Evolutionary conservation across 1,140 invertebrate genomes (phyloP), one percentile per base, ranked within the genome.

Genomic region (Drosophila pallidifrons): DNA sequence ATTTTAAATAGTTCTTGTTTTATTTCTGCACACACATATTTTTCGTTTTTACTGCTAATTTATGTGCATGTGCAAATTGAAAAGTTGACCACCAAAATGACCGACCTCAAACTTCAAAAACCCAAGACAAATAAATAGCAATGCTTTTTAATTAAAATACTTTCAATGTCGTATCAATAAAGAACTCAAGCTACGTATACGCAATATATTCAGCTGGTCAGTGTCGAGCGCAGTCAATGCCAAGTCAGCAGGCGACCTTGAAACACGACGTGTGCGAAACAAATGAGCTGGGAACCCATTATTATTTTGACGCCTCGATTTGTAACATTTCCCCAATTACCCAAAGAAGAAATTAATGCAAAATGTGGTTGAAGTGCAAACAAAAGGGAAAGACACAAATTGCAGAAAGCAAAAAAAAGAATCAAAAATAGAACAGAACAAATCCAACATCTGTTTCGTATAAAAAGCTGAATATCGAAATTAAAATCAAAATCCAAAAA

Each of bases 1-100:
- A 89, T 85, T 89, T 89, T 85, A 85, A 83, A 89, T 85, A 89
- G 73, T 87, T 87, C 49, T 82, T 75, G 65, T 82, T 77, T 79
- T 75, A 79, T 79, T 54, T 55, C 25, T 11, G 55, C 61, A 61
- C 52, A 71, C 41, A 63, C 32, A 32, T 8, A 32, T 8, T 7
- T 6, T 35, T 61, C 43, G 73, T n/a, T 65, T 89, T 89, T 82
- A 91, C 83, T 76, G 75, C 81, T 79, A 91, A 91, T 91, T 82
- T 91, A 91, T 91, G 88, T 81, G 70, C 75, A 66, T 81, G 61
- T 49, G 51, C 11, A 75, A 74, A 89, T 89, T 81, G 85, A 88
- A 89, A 41, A 16, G 28, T 5, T 49, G 54, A 52, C 57, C 71
- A 51, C 54, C 43, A 59, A 38, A 65, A 58, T 58, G 10, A 76